phyloP scores from a whole-genome alignment of 1,140 invertebrate species.

The Zaprionus kolodkinae region DNA sequence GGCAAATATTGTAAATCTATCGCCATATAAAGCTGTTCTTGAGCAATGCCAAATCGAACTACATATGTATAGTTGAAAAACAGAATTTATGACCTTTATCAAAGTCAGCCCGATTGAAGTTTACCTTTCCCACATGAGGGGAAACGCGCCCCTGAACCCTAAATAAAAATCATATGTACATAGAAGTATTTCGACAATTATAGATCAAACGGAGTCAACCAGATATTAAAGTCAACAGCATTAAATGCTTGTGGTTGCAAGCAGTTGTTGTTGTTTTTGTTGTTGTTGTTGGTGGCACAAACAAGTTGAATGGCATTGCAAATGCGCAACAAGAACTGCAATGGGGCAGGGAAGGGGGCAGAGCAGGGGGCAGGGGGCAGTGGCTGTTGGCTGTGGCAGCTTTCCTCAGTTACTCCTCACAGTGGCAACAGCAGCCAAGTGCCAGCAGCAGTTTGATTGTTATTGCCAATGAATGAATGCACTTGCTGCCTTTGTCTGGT shows the following conservation, averaged over 20 bases:
- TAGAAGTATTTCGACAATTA: constrained; percentile 34
- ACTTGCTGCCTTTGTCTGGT: constrained; percentile 60
- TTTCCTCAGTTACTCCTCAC: background rate
- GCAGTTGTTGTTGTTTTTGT: constrained; percentile 20
- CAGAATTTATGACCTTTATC: constrained; percentile 65
- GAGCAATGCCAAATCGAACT: constrained; percentile 66
- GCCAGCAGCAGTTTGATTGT: constrained; percentile 78
- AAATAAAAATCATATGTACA: background rate
- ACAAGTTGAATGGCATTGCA: constrained; percentile 78
- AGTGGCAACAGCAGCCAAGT: constrained; percentile 46
- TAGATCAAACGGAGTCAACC: constrained; percentile 44
- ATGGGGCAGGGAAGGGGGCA: background rate
- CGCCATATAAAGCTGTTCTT: constrained; percentile 29
- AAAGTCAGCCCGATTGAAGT: constrained; percentile 50
- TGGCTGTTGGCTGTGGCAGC: constrained; percentile 4
- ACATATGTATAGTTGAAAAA: constrained; percentile 18
- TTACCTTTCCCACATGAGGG: constrained; percentile 71
- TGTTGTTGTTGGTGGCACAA: constrained; percentile 38
- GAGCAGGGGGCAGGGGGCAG: background rate
- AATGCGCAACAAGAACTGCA: constrained; percentile 60
- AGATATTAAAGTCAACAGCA: constrained; percentile 76
- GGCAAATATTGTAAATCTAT: constrained; percentile 70
- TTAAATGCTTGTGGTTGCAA: constrained; percentile 48
- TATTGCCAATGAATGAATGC: constrained; percentile 81
- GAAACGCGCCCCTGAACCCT: background rate